Evolutionary conservation across 2,113 vertebrate genomes (phyloP), one percentile per base, ranked within the genome.

Genomic region (Raja brachyura): DNA sequence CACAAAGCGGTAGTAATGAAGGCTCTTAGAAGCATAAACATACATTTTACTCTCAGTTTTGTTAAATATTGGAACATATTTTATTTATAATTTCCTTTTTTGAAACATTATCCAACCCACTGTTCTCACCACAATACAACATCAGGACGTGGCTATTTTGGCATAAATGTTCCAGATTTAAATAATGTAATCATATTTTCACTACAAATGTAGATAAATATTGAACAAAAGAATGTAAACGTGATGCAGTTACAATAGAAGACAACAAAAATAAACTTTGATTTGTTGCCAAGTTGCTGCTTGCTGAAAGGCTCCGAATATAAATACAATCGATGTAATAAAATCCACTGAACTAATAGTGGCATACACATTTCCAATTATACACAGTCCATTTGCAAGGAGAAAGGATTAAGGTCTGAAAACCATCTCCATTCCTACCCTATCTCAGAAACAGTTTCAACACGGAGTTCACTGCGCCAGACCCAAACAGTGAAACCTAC

Each of bases 231-330:
- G 39, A 92, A 92, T 92, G 73, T 74, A 92, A 74, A 74, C 39
- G 73, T 6, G 20, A 31, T 66, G 66, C 88, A 90, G 63, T 48
- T 70, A 70, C 39, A 70, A 70, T 63, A 90, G 31, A 90, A 90
- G 63, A 63, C 90, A 92, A 92, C 90, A 92, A 39, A 92, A 70
- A 74, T 74, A 92, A 92, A 73, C 90, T 92, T 92, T 92, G 90
- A 74, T 73, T 70, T 74, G 20, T 48, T 92, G 90, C 90, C 90
- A 92, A 92, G 59, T 70, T 70, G 61, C 63, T 90, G 86, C 16
- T 90, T 11, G 14, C 70, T 66, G 68, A 31, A 90, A 90, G 63
- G 33, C 66, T 92, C 8, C 31, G 22, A 92, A 92, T 5, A 70
- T 74, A 13, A 92, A 73, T 74, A 92, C 68, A 8, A 73, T 9